Conservation (phyloP, 2,888 invertebrate species). For the Drosophila mettleri region DNA sequence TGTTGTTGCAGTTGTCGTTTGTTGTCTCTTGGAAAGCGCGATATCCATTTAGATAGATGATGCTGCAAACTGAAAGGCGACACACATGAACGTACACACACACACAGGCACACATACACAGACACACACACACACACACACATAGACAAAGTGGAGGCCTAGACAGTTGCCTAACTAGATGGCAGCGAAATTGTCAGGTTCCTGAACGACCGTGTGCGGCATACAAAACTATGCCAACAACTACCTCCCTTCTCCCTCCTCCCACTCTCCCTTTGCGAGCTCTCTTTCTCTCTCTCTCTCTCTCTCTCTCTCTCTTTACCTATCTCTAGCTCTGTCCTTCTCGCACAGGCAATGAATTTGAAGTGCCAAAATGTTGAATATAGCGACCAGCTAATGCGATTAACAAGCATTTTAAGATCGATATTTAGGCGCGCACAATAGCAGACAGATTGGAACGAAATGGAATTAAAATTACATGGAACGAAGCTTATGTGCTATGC, state of each 20-base stretch:
- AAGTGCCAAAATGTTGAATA: conserved; percentile 44
- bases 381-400: conserved; percentile 25
- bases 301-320: neutral
- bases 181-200: conserved; percentile 59
- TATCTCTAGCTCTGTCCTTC: neutral
- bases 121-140: conserved; percentile 1
- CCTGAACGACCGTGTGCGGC: conserved; percentile 49
- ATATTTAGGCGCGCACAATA: neutral
- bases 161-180: conserved; percentile 26
- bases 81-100: conserved; percentile 18
- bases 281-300: neutral
- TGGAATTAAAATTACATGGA: conserved; percentile 3
- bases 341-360: conserved; percentile 61
- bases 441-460: neutral
- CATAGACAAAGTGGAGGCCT: conserved; percentile 16
- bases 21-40: conserved; percentile 46
- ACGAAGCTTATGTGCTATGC: neutral
- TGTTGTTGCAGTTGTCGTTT: conserved; percentile 30
- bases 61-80: conserved; percentile 50
- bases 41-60: conserved; percentile 77
- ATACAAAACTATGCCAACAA: conserved; percentile 42
- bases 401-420: conserved; percentile 21
- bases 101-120: neutral
- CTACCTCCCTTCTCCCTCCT: neutral
- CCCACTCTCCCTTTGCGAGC: too few relatives aligned